Evolutionary conservation across 2,797 vertebrate species (phyloP).

Genomic region (Tinamus major): DNA sequence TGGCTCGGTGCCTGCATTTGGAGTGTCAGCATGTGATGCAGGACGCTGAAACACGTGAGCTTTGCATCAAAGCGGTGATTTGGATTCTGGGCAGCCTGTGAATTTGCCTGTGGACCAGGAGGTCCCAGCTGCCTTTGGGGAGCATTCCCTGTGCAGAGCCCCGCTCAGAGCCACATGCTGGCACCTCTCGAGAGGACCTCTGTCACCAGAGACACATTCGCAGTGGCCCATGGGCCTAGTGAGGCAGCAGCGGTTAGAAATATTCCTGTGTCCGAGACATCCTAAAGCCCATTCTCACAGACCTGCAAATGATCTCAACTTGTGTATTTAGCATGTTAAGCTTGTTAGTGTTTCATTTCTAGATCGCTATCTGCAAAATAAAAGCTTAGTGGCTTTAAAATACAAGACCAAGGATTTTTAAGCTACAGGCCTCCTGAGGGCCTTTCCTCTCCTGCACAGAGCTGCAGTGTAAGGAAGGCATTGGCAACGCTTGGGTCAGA

Average conservation of each 20-base stretch:
- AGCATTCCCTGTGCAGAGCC: slow-evolving; percentile 50
- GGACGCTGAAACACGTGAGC: background rate
- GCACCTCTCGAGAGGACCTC: background rate
- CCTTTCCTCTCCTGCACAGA: background rate
- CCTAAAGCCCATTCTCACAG: slow-evolving; percentile 34
- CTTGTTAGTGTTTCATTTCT: slow-evolving; percentile 49
- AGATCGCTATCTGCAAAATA: slow-evolving; percentile 6
- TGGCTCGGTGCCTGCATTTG: background rate
- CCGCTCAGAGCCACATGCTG: slow-evolving; percentile 21
- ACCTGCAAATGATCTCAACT: slow-evolving; percentile 57
- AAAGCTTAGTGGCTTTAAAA: background rate
- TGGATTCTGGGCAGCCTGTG: background rate
- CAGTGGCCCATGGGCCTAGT: background rate
- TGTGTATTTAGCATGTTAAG: slow-evolving; percentile 45
- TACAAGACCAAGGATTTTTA: background rate
- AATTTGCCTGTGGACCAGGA: slow-evolving; percentile 7
- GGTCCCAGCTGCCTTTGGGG: background rate
- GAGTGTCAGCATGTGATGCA: background rate
- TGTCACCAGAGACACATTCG: slow-evolving; percentile 13
- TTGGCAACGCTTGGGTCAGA: background rate
- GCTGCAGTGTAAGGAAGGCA: background rate
- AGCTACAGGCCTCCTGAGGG: background rate
- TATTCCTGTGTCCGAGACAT: slow-evolving; percentile 27
- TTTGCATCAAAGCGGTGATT: background rate
- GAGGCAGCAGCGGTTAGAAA: slow-evolving; percentile 37